These are phyloP conservation scores for Brachionus manjavacas DNA, from an alignment of 1,140 invertebrate genomes.

Conservation along the genomic window DNA sequence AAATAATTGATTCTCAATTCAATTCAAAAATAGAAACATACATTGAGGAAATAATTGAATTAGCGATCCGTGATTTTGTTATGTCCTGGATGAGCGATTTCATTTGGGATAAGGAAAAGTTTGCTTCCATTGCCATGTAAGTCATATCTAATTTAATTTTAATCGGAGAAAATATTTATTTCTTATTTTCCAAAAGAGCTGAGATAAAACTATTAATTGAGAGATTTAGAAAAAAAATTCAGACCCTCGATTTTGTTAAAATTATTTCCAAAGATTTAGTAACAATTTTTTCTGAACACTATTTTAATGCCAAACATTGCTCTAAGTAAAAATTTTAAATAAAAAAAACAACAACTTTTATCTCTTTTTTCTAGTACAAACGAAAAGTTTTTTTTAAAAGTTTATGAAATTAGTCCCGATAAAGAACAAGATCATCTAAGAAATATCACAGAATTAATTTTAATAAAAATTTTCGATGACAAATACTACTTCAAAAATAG, in stretches of 20 bases:
- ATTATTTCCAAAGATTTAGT: constrained; percentile 76
- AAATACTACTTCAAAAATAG: constrained; percentile 68
- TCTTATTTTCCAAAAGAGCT: constrained; percentile 60
- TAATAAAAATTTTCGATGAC: constrained; percentile 71
- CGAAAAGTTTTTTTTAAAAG: constrained; percentile 67
- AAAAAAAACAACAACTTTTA: constrained; percentile 46
- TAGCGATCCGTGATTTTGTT: constrained; percentile 73
- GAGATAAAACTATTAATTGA: constrained; percentile 75
- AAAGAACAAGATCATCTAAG: constrained; percentile 74
- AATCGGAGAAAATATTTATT: neutral
- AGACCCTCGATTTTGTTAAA: constrained; percentile 72
- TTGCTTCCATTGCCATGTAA: constrained; percentile 59
- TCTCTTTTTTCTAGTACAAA: constrained; percentile 44
- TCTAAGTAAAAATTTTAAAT: constrained; percentile 11
- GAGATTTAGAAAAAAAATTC: constrained; percentile 68
- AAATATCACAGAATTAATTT: constrained; percentile 72
- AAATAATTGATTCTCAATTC: neutral
- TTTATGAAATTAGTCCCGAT: constrained; percentile 68
- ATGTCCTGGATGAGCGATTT: constrained; percentile 69
- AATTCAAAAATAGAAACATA: constrained; percentile 69
- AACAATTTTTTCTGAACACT: constrained; percentile 72
- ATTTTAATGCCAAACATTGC: constrained; percentile 75
- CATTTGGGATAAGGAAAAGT: constrained; percentile 60
- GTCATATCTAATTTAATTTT: neutral
- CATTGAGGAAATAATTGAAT: constrained; percentile 74